Conservation (phyloP, 2,113 vertebrate species). For the Ochotona princeps region DNA sequence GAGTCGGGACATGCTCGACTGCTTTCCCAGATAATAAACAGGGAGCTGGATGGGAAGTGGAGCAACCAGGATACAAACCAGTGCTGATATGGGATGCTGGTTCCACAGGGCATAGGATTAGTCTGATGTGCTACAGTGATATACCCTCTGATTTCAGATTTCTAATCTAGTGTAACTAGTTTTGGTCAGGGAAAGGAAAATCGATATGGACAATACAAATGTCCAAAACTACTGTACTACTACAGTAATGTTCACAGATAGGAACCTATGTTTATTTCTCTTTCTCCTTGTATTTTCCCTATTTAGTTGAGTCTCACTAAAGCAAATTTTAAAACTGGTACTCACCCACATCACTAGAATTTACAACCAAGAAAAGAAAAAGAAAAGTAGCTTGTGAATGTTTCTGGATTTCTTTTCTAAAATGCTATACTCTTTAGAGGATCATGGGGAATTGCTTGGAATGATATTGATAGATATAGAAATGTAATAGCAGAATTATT, state of each 20-base stretch:
- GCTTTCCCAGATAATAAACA: too few species aligned
- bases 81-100: too few species aligned
- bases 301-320: neutral
- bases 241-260: neutral
- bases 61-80: too few species aligned
- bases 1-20: too few species aligned
- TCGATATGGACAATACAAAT: neutral
- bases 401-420: neutral
- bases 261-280: neutral
- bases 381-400: neutral
- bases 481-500: neutral
- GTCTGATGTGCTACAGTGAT: too few species aligned
- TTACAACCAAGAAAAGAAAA: neutral
- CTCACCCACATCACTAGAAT: neutral
- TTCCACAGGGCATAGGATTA: too few species aligned
- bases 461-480: neutral
- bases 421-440: conserved; percentile 18
- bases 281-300: neutral
- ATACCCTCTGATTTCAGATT: neutral
- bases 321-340: neutral
- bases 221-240: neutral
- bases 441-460: neutral
- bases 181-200: neutral
- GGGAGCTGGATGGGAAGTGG: too few species aligned
- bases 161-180: neutral